Conservation (phyloP, 2,888 invertebrate genomes). For the Vesta saturnalis region DNA sequence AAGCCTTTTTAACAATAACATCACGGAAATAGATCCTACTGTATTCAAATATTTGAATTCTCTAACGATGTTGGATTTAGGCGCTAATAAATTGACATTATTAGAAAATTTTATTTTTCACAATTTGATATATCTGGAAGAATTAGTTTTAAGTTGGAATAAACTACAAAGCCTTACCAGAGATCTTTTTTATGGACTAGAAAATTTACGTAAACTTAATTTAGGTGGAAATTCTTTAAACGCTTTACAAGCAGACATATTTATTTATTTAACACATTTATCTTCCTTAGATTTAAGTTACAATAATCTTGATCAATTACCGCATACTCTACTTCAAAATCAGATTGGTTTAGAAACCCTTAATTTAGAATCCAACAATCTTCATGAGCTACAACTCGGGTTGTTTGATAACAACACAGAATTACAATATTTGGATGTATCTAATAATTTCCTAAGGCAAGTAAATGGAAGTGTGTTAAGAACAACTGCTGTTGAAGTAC, state of each 20-base stretch:
- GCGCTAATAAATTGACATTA: neutral
- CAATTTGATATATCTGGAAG: neutral
- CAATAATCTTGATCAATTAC: slow-evolving; percentile 64
- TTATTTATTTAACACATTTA: slow-evolving; percentile 63
- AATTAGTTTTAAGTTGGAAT: slow-evolving; percentile 21
- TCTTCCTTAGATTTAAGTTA: slow-evolving; percentile 69
- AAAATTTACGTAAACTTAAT: slow-evolving; percentile 64
- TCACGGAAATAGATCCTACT: neutral
- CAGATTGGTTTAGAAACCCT: neutral
- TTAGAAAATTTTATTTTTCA: slow-evolving; percentile 13
- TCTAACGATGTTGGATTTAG: slow-evolving; percentile 14
- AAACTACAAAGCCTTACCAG: neutral
- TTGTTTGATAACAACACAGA: slow-evolving; percentile 6
- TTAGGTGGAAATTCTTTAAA: slow-evolving; percentile 64
- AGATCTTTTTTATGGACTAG: slow-evolving; percentile 60
- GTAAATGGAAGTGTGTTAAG: slow-evolving; percentile 11
- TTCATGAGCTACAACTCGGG: neutral
- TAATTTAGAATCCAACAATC: slow-evolving; percentile 9
- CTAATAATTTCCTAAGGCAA: slow-evolving; percentile 11
- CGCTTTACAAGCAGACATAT: slow-evolving; percentile 62
- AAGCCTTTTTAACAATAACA: slow-evolving; percentile 19
- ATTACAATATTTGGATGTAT: slow-evolving; percentile 10
- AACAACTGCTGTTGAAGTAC: slow-evolving; percentile 12
- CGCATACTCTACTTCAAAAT: neutral
- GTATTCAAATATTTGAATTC: slow-evolving; percentile 4